Percentiles rank a stretch among this genome's conserved stretches.
phyloP scores from a whole-genome alignment of 2,888 invertebrate species.

The Orthonevra nobilis region DNA sequence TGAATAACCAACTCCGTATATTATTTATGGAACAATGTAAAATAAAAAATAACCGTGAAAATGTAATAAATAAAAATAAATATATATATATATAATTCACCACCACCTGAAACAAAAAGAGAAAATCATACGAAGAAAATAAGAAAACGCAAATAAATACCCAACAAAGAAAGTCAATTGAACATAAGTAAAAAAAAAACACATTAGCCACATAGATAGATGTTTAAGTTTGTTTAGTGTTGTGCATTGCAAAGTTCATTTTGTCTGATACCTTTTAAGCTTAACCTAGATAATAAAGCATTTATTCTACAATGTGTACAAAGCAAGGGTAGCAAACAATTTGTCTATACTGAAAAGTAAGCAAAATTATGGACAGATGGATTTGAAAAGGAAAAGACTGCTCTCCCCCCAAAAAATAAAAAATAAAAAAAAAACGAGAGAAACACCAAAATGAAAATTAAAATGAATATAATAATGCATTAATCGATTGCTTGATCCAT shows the following conservation, averaged over 20 bases:
- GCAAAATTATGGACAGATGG: slow-evolving; percentile 37
- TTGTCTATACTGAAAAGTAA: slow-evolving; percentile 44
- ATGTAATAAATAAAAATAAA: slow-evolving; percentile 21
- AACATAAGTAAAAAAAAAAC: neutral
- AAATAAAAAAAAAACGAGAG: slow-evolving; percentile 41
- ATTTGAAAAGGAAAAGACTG: slow-evolving; percentile 70
- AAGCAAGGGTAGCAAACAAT: slow-evolving; percentile 40
- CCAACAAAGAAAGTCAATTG: slow-evolving; percentile 31
- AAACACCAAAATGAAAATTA: slow-evolving; percentile 66
- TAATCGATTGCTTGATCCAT: slow-evolving; percentile 54
- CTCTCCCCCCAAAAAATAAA: slow-evolving; percentile 44
- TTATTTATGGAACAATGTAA: slow-evolving; percentile 47
- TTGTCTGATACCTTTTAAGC: slow-evolving; percentile 39
- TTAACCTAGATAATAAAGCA: slow-evolving; percentile 53
- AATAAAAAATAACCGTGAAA: slow-evolving; percentile 12
- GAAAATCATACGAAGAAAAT: slow-evolving; percentile 21
- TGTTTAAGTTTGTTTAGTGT: slow-evolving; percentile 42
- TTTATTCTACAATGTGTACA: slow-evolving; percentile 54
- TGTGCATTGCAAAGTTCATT: slow-evolving; percentile 35
- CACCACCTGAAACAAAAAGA: slow-evolving; percentile 54
- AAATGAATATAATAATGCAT: slow-evolving; percentile 49
- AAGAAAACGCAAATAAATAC: slow-evolving; percentile 43
- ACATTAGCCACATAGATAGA: slow-evolving; percentile 55
- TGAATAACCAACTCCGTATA: slow-evolving; percentile 38
- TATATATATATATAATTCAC: slow-evolving; percentile 32